phyloP scores from a whole-genome alignment of 2,797 vertebrate species.

The Siniperca undulata region DNA sequence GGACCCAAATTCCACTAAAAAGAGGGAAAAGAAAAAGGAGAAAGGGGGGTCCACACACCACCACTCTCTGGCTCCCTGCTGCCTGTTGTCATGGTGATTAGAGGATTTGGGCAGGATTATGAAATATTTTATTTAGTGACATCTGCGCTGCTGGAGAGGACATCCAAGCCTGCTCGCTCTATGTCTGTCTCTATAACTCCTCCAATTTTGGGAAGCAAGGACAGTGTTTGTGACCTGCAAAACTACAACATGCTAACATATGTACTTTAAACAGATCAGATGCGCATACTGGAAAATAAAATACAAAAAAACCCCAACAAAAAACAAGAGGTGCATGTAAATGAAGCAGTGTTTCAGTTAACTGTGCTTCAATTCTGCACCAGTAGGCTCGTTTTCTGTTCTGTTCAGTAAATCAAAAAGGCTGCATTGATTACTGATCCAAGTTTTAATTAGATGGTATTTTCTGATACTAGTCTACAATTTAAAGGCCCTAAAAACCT shows the following conservation, averaged over 20 bases:
- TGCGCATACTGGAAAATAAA: neutral
- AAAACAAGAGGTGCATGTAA: neutral
- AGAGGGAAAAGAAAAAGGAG: conserved; percentile 32
- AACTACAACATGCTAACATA: conserved; percentile 45
- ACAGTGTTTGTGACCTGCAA: conserved; percentile 49
- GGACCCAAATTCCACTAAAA: conserved; percentile 52
- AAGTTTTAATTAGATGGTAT: neutral
- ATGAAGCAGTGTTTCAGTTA: neutral
- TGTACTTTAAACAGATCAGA: conserved; percentile 27
- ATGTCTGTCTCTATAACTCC: conserved; percentile 57
- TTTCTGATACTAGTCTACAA: neutral
- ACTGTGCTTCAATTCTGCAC: neutral
- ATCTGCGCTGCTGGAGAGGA: conserved; percentile 86
- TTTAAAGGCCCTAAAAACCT: neutral
- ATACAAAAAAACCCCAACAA: neutral
- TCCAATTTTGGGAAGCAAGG: conserved; percentile 45
- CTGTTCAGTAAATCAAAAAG: neutral
- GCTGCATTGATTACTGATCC: neutral
- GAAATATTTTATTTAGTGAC: conserved; percentile 86
- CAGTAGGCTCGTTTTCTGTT: neutral
- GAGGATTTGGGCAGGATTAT: conserved; percentile 89
- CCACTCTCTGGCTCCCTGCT: conserved; percentile 81
- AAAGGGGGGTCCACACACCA: conserved; percentile 70
- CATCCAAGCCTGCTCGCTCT: conserved; percentile 66
- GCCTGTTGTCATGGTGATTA: conserved; percentile 88